A percentile compares a stretch with the other conserved stretches of the same genome.
Evolutionary conservation across 2,113 vertebrate species (phyloP).

Genomic region (Clarias batrachus): DNA sequence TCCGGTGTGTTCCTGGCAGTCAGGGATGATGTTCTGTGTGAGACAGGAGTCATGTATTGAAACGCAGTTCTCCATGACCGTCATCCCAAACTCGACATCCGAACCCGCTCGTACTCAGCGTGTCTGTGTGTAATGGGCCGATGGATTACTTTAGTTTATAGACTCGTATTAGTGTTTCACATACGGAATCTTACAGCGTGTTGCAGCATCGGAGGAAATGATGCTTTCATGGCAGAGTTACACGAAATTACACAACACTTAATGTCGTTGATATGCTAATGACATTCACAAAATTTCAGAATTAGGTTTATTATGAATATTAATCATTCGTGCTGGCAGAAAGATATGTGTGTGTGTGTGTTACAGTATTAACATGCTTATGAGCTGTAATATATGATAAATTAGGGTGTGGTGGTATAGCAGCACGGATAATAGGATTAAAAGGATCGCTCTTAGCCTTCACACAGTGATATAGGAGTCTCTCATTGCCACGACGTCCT

Average conservation of each 20-base stretch:
- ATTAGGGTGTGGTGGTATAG: conserved; percentile 4
- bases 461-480: neutral
- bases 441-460: neutral
- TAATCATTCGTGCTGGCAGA: conserved; percentile 16
- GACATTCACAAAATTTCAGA: conserved; percentile 5
- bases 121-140: neutral
- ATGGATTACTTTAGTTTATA: neutral
- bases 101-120: conserved; percentile 5
- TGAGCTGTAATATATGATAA: conserved; percentile 20
- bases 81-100: neutral
- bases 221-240: conserved; percentile 27
- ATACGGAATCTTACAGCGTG: conserved; percentile 6
- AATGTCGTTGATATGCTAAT: conserved; percentile 36
- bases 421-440: neutral
- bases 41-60: neutral
- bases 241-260: conserved; percentile 41
- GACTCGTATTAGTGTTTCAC: conserved; percentile 8
- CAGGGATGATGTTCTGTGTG: neutral
- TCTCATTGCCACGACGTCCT: neutral
- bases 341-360: neutral
- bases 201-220: conserved; percentile 35
- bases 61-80: neutral
- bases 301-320: conserved; percentile 38
- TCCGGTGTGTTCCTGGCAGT: neutral
- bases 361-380: conserved; percentile 11